Evolutionary conservation across 2,888 invertebrate genomes (phyloP).

Genomic region (Aleiodes testaceus): DNA sequence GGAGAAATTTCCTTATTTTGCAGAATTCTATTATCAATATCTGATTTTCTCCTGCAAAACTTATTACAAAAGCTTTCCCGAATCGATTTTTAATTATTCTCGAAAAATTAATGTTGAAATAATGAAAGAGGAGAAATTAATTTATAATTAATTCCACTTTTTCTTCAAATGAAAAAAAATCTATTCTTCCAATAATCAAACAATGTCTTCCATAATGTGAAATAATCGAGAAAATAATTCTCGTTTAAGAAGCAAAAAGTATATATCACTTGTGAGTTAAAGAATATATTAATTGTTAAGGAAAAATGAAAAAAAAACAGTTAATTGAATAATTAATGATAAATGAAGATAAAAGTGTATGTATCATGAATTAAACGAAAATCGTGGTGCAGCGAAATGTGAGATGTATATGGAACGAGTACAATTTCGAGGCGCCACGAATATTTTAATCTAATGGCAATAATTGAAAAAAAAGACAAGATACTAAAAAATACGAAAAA

Average conservation of each 20-base stretch:
- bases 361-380: conserved; percentile 31
- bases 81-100: too few relatives aligned
- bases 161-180: conserved; percentile 1
- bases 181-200: conserved; percentile 33
- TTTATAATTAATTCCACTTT: not conserved
- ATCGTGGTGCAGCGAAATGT: conserved; percentile 23
- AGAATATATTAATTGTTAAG: conserved; percentile 51
- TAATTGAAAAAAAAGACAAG: conserved; percentile 44
- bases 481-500: conserved; percentile 26
- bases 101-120: too few relatives aligned
- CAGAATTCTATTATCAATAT: too few relatives aligned
- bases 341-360: conserved; percentile 43
- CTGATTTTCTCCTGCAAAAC: too few relatives aligned
- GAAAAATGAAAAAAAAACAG: conserved; percentile 18
- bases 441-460: conserved; percentile 5
- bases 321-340: conserved; percentile 36
- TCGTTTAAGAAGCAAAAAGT: not conserved
- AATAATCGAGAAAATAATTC: conserved; percentile 28
- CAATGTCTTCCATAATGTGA: conserved; percentile 42
- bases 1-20: too few relatives aligned
- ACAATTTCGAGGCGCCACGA: conserved; percentile 39
- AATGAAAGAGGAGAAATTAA: too few relatives aligned
- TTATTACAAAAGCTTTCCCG: too few relatives aligned
- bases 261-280: conserved; percentile 42
- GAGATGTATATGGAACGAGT: conserved; percentile 20